phyloP scores from a whole-genome alignment of 2,797 vertebrate genomes.

The Decapterus maruadsi region DNA sequence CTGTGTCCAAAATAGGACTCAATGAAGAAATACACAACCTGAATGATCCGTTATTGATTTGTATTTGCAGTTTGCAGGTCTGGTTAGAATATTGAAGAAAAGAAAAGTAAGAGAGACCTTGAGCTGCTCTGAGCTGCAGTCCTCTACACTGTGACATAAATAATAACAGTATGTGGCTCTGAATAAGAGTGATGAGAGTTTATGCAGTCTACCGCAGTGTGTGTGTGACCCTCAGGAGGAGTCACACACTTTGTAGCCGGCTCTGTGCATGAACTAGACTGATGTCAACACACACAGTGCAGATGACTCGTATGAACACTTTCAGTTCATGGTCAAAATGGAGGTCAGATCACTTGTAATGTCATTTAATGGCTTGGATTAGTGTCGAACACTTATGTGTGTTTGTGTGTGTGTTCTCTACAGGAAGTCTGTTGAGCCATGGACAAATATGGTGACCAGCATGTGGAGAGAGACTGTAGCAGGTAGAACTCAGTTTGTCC shows the following conservation, averaged over 20 bases:
- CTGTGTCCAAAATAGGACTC: not conserved
- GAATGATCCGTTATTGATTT: not conserved
- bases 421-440: conserved; percentile 57
- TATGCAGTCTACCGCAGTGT: no score
- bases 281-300: not conserved
- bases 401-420: conserved; percentile 28
- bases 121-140: no score
- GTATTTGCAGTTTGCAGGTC: no score
- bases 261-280: not conserved
- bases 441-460: conserved; percentile 41
- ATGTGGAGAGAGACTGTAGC: conserved; percentile 38
- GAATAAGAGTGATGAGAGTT: no score
- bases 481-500: conserved; percentile 26
- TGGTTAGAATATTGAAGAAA: no score
- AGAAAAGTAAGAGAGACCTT: no score
- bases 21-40: not conserved
- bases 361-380: conserved; percentile 24
- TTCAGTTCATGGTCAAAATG: not conserved
- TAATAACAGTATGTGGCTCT: no score
- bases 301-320: not conserved
- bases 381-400: conserved; percentile 21
- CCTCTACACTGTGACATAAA: no score
- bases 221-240: no score
- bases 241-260: not conserved
- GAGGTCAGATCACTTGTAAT: not conserved